Conservation (phyloP, 2,113 vertebrate genomes). For the Spheniscus mendiculus region DNA sequence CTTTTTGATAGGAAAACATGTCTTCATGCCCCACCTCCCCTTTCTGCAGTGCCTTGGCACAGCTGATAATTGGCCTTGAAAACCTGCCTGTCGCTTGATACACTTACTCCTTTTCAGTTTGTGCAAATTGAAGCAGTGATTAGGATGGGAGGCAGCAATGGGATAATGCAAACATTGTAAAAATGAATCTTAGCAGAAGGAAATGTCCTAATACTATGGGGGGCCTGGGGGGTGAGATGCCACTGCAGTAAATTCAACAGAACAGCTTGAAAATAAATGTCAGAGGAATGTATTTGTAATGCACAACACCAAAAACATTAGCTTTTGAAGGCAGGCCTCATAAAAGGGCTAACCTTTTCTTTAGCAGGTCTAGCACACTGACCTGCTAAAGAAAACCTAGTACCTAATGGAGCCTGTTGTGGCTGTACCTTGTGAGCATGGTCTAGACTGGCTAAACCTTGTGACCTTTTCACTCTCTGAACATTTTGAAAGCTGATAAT, state of each 20-base stretch:
- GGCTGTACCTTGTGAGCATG: not conserved
- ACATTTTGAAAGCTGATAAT: not conserved
- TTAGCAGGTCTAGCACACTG: too few relatives aligned
- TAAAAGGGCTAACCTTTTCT: not conserved
- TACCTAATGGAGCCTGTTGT: not conserved
- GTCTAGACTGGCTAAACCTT: slow-evolving; percentile 12
- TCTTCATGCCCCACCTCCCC: not conserved
- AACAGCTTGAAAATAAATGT: not conserved
- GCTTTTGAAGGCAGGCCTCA: not conserved
- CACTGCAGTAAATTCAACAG: not conserved
- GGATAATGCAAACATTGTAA: not conserved
- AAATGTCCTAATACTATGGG: not conserved
- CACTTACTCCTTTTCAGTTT: not conserved
- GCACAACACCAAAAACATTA: not conserved
- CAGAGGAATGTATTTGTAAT: not conserved
- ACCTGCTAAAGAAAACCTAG: not conserved
- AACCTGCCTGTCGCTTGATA: not conserved
- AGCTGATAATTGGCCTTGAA: slow-evolving; percentile 33
- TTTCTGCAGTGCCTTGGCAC: not conserved
- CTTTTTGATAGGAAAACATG: not conserved
- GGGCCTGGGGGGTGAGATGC: not conserved
- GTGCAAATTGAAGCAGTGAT: not conserved
- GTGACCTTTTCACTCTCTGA: slow-evolving; percentile 9
- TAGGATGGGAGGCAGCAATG: not conserved
- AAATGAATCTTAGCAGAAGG: not conserved